These are phyloP conservation scores for Leptothorax acervorum DNA, from an alignment of 2,888 invertebrate species.

Conservation along the genomic window DNA sequence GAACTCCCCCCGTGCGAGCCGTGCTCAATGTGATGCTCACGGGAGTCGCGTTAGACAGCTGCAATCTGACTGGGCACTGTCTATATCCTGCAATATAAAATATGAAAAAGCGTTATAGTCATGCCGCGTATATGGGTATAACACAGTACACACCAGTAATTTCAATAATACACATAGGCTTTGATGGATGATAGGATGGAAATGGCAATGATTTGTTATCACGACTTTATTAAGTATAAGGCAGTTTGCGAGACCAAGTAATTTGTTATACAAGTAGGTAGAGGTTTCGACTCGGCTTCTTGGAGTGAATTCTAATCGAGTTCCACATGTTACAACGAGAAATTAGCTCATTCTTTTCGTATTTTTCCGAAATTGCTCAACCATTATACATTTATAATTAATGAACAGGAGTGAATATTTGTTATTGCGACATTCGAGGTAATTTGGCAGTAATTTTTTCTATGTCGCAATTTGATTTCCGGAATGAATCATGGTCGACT, in stretches of 20 bases:
- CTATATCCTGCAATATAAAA: constrained; percentile 78
- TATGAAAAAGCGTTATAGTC: constrained; percentile 30
- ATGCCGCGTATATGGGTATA: neutral
- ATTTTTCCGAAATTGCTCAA: neutral
- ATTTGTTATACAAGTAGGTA: constrained; percentile 15
- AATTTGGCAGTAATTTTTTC: constrained; percentile 7
- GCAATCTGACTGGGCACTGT: constrained; percentile 86
- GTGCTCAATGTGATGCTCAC: constrained; percentile 85
- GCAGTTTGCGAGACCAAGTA: neutral
- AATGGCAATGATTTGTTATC: constrained; percentile 20
- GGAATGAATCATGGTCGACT: neutral
- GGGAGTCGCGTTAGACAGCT: constrained; percentile 85
- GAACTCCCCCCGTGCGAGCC: constrained; percentile 62
- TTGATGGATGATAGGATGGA: neutral
- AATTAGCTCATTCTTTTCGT: neutral
- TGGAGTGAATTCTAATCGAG: neutral
- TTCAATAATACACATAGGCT: neutral
- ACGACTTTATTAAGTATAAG: neutral
- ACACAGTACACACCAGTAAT: neutral
- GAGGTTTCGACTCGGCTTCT: neutral
- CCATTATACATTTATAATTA: neutral
- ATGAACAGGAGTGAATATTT: neutral
- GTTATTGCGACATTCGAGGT: neutral
- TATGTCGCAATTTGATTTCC: neutral
- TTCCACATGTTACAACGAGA: neutral